Base-by-base conservation (phyloP, 2,113 vertebrate species). In the Pelmatolapia mariae region DNA sequence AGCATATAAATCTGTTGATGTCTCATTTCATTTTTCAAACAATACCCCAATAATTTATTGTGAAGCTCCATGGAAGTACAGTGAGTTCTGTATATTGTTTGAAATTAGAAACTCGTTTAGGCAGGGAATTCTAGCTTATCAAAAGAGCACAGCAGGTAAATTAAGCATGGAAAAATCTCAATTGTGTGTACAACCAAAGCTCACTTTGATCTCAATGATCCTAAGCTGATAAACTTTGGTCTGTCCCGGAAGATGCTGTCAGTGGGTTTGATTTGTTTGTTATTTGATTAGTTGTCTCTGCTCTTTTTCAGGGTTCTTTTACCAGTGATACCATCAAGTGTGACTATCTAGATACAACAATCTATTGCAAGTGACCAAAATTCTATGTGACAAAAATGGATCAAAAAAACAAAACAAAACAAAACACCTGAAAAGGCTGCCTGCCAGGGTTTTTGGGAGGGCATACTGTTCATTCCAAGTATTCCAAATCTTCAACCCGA, bases 401-500 rank as follows among this genome's bases (percentile, higher is more conserved):
- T 63, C 5, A 63, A 63, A 61, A 9, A 38, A 38, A 9, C 7
- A 16, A 15, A 45, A 6, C 6, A 43, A 4, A 10, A 38, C 10
- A 2, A 38, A 4, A 0, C 18, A 56, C 22, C 54, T 15, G 22
- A 56, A 57, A 8, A 57, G 56, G 24, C 24, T 57, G 56, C 22
- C 24, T 57, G 56, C 22, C 24, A 29, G 56, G 9, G 13, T 4
- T 59, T 59, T 16, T 59, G 26, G 29, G 29, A 59, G 26, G 26
- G 26, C 13, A 31, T 0, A 59, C 56, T 59, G 56, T 29, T 29
- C 26, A 59, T 0, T 59, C 54, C 53, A 56, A 54, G 53, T 54
- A 54, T 54, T 54, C 54, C 24, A 57, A 59, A 10, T 31, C 15
- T 31, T 59, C 56, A 59, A 59, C 56, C 16, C 56, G 3, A 56